A percentile compares a stretch with the other conserved stretches of the same genome.
Conservation (phyloP, 2,888 invertebrate species). For the Heliconius ismenius region DNA sequence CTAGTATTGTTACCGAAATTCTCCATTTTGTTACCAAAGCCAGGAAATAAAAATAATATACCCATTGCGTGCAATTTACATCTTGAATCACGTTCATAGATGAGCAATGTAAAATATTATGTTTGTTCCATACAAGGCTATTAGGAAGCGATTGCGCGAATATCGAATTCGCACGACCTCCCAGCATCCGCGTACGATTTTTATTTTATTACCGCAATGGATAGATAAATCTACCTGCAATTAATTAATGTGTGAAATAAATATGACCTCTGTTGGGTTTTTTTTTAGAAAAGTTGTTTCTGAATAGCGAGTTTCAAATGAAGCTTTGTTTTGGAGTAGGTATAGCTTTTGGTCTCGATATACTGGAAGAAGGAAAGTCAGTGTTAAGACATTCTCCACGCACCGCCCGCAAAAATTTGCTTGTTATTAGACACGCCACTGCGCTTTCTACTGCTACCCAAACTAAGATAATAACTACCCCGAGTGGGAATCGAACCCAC, state of each 20-base stretch:
- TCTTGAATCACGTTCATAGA: not conserved
- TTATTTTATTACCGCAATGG: slow-evolving; percentile 32
- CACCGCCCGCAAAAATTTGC: no score
- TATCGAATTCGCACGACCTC: slow-evolving; percentile 40
- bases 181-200: slow-evolving; percentile 36
- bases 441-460: no score
- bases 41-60: no score
- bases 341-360: not conserved
- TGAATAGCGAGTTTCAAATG: not conserved
- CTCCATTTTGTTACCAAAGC: no score
- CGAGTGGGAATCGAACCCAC: no score
- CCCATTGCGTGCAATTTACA: no score
- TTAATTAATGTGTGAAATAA: slow-evolving; percentile 51
- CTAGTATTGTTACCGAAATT: no score
- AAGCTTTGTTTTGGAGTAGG: not conserved
- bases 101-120: not conserved
- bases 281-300: not conserved
- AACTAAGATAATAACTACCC: no score
- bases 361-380: no score
- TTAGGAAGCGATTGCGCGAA: slow-evolving; percentile 38
- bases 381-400: no score
- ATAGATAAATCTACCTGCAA: slow-evolving; percentile 38
- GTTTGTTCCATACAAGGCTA: slow-evolving; percentile 16
- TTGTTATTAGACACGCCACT: no score
- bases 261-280: not conserved